These are phyloP conservation scores for Emys orbicularis DNA, from an alignment of 2,797 vertebrate genomes.

Conservation along the genomic window DNA sequence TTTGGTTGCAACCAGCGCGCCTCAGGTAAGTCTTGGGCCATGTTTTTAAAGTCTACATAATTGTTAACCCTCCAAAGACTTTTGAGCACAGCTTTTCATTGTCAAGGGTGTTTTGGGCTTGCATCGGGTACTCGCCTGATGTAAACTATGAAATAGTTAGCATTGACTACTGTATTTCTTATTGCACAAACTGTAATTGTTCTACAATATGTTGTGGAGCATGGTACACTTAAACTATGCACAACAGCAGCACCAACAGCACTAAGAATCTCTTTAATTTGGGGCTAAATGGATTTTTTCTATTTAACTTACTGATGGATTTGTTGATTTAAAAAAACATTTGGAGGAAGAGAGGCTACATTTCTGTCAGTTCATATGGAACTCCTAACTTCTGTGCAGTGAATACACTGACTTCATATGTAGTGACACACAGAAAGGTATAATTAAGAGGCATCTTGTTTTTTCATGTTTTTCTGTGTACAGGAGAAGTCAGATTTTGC, in stretches of 20 bases:
- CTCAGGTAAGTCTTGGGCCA: conserved; percentile 83
- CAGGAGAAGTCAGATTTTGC: neutral
- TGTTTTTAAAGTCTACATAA: neutral
- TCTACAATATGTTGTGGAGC: conserved; percentile 20
- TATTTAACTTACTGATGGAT: neutral
- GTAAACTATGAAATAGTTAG: neutral
- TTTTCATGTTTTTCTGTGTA: neutral
- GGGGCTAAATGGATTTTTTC: neutral
- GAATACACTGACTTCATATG: neutral
- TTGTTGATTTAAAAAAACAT: neutral
- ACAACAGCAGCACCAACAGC: neutral
- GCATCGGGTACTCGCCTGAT: neutral
- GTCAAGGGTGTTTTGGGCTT: neutral
- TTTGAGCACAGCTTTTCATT: neutral
- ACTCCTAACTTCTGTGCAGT: neutral
- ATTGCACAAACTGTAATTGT: neutral
- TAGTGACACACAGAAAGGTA: neutral
- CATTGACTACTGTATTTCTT: neutral
- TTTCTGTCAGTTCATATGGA: neutral
- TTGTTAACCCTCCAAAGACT: neutral
- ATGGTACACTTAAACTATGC: neutral
- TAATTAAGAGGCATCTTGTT: neutral
- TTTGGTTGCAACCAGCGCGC: conserved; percentile 96
- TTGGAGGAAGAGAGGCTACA: neutral
- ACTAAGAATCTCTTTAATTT: neutral